Evolutionary conservation across 2,797 vertebrate genomes (phyloP).

Genomic region (Lates japonicus): DNA sequence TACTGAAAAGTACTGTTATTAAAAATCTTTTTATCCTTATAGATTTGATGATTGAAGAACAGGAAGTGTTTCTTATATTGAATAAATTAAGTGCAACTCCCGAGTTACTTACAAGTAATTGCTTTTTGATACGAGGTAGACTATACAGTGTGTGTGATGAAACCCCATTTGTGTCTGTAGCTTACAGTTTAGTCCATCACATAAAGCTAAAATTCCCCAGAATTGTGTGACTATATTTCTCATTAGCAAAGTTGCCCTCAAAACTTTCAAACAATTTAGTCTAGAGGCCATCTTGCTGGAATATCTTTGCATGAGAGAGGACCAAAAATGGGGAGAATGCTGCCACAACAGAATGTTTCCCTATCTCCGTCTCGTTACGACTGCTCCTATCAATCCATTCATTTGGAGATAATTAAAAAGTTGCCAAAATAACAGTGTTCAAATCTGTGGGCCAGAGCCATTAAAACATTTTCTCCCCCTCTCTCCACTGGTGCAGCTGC

Average conservation of each 20-base stretch:
- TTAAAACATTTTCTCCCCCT: constrained; percentile 72
- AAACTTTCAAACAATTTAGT: constrained; percentile 65
- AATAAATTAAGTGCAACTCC: background rate
- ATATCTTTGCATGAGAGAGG: constrained; percentile 53
- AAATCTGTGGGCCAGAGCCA: constrained; percentile 75
- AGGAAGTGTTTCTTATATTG: background rate
- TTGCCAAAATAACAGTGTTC: constrained; percentile 80
- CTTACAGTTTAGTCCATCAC: constrained; percentile 11
- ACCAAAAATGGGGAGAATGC: constrained; percentile 38
- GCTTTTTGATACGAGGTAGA: background rate
- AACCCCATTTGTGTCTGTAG: constrained; percentile 19
- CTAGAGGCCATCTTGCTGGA: constrained; percentile 63
- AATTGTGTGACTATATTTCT: constrained; percentile 58
- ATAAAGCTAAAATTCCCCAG: constrained; percentile 12
- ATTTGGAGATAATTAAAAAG: constrained; percentile 85
- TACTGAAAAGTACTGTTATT: background rate
- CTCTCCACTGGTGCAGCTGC: constrained; percentile 69
- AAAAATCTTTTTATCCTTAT: constrained; percentile 18
- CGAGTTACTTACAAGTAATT: constrained; percentile 1
- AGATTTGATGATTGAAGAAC: constrained; percentile 4
- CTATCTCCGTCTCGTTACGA: constrained; percentile 58
- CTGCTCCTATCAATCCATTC: constrained; percentile 77
- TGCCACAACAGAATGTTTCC: constrained; percentile 56
- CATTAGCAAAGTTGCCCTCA: constrained; percentile 57
- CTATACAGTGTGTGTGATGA: background rate